Conservation (phyloP, 2,797 vertebrate species). For the Dermochelys coriacea region DNA sequence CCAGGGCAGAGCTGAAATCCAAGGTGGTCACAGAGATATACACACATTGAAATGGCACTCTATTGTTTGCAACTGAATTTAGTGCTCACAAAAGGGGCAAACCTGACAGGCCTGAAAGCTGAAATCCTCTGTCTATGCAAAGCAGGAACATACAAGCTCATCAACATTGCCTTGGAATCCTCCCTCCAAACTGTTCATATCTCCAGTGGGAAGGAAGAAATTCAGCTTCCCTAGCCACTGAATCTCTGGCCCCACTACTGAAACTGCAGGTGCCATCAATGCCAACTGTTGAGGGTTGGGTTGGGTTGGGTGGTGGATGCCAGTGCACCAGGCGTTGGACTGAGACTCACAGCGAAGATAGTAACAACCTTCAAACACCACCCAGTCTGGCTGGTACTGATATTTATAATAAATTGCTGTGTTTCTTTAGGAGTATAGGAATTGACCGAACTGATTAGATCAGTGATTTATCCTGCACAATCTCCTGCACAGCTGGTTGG, state of each 20-base stretch:
- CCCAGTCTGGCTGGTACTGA: neutral
- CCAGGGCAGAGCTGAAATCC: conserved; percentile 20
- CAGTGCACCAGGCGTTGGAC: neutral
- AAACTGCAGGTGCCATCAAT: accelerated
- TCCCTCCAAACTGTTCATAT: accelerated
- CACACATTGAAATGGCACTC: neutral
- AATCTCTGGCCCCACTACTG: accelerated
- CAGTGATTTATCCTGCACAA: neutral
- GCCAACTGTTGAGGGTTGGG: neutral
- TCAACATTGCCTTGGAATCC: neutral
- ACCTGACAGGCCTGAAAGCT: neutral
- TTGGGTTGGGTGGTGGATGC: neutral
- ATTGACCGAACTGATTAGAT: neutral
- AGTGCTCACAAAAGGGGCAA: neutral
- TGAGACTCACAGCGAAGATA: neutral
- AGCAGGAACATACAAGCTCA: neutral
- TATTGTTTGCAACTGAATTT: neutral
- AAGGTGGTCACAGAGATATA: neutral
- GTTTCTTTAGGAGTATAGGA: neutral
- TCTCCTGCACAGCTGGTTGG: neutral
- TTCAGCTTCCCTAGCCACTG: neutral
- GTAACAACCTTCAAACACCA: neutral
- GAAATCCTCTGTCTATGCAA: neutral
- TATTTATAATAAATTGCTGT: neutral
- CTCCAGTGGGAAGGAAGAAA: neutral